phyloP scores from a whole-genome alignment of 1,140 invertebrate species.

The Bombus superbus region DNA sequence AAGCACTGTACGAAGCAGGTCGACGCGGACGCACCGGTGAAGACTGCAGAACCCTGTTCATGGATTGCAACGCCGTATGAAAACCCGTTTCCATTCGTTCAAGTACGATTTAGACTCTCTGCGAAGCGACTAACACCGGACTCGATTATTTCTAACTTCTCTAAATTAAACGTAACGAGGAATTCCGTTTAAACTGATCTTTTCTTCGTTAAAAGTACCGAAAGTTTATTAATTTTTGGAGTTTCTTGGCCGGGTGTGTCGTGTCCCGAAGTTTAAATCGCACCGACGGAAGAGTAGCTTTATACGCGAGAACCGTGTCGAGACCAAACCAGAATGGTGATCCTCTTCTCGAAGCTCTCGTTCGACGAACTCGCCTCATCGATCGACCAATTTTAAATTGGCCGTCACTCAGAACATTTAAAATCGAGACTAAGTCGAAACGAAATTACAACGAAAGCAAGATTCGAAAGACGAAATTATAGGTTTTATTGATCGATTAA shows the following conservation, averaged over 20 bases:
- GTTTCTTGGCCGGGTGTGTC: not conserved
- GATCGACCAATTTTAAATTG: not conserved
- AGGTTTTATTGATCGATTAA: not conserved
- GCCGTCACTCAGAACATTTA: too few relatives aligned
- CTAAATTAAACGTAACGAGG: not conserved
- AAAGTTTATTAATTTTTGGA: not conserved
- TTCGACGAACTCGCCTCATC: constrained; percentile 6
- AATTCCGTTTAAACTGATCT: not conserved
- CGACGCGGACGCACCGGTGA: constrained; percentile 91
- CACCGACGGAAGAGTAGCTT: constrained; percentile 31
- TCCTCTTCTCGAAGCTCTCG: constrained; percentile 22
- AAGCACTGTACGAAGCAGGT: constrained; percentile 92
- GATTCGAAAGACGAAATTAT: not conserved
- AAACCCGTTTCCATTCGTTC: constrained; percentile 16
- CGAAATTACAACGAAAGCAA: not conserved
- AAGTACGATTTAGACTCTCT: constrained; percentile 37
- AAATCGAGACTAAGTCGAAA: not conserved
- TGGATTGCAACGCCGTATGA: constrained; percentile 94
- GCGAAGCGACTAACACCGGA: not conserved
- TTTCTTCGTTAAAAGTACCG: not conserved
- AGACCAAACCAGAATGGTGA: constrained; percentile 35
- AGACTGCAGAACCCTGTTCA: constrained; percentile 91
- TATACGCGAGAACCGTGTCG: constrained; percentile 12
- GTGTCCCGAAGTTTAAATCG: constrained; percentile 16
- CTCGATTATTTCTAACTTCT: not conserved